A percentile compares a stretch with the other conserved stretches of the same genome.
phyloP scores from a whole-genome alignment of 2,888 invertebrate genomes.

The Lasioglossum morio region DNA sequence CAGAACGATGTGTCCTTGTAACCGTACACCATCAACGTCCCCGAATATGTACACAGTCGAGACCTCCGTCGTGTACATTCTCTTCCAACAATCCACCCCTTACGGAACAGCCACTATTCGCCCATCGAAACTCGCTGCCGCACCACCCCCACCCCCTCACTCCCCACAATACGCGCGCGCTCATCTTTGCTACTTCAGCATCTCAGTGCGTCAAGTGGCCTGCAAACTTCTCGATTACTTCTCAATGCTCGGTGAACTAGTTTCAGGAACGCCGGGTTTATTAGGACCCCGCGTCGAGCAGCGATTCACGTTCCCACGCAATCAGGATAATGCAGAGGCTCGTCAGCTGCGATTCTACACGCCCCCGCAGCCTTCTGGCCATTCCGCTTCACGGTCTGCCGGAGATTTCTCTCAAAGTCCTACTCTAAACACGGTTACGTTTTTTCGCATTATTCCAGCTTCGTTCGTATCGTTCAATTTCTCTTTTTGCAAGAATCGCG shows the following conservation, averaged over 20 bases:
- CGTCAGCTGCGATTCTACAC: not conserved
- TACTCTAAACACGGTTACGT: not conserved
- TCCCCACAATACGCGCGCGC: constrained; percentile 30
- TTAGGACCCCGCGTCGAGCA: constrained; percentile 16
- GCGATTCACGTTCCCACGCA: constrained; percentile 8
- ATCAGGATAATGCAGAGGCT: not conserved
- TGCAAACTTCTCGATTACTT: constrained; percentile 55
- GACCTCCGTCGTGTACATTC: not conserved
- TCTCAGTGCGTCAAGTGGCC: constrained; percentile 34
- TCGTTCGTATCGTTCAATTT: not conserved
- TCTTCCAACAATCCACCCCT: not conserved
- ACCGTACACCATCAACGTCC: not conserved
- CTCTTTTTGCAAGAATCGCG: not conserved
- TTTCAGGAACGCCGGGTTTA: constrained; percentile 39
- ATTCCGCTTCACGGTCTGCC: not conserved
- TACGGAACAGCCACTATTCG: not conserved
- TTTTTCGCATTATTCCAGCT: not conserved
- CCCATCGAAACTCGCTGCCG: not conserved
- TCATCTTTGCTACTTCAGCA: constrained; percentile 41
- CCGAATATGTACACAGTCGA: not conserved
- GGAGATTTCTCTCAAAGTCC: not conserved
- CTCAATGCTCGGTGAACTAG: constrained; percentile 49
- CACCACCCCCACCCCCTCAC: not conserved
- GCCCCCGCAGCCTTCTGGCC: not conserved
- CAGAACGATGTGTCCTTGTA: not conserved